Percentiles rank a stretch among this genome's conserved stretches.
Conservation (phyloP, 2,113 vertebrate species). For the Alethe diademata region DNA sequence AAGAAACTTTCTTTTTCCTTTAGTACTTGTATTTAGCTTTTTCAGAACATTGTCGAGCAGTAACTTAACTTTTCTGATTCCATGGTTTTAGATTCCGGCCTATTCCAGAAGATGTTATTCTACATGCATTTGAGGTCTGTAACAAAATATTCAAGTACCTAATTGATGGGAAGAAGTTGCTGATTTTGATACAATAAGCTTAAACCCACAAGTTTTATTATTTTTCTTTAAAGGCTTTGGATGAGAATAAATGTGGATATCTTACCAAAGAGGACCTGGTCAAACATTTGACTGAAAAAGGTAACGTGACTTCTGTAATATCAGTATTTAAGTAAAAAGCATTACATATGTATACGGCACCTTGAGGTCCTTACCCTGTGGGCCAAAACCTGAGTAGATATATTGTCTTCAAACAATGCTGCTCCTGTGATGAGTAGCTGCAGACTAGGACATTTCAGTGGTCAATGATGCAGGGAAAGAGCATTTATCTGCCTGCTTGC, state of each 20-base stretch:
- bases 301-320: constrained; percentile 65
- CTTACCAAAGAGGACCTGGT: constrained; percentile 84
- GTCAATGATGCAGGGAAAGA: not conserved
- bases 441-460: not conserved
- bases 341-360: not conserved
- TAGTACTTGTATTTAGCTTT: not conserved
- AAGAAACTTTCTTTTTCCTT: not conserved
- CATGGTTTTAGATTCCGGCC: constrained; percentile 81
- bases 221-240: constrained; percentile 81
- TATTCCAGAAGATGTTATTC: constrained; percentile 83
- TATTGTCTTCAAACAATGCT: not conserved
- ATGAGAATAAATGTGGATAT: constrained; percentile 83
- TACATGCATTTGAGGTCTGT: constrained; percentile 91
- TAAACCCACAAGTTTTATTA: not conserved
- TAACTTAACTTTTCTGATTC: constrained; percentile 20
- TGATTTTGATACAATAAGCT: not conserved
- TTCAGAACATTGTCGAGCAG: not conserved
- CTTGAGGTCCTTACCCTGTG: not conserved
- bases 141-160: not conserved
- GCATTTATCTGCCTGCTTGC: not conserved
- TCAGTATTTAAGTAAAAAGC: not conserved
- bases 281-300: constrained; percentile 88
- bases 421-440: not conserved
- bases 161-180: not conserved
- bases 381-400: not conserved